These are phyloP conservation scores for Ommatoiulus sabulosus DNA, from an alignment of 2,888 invertebrate species.

Conservation along the genomic window DNA sequence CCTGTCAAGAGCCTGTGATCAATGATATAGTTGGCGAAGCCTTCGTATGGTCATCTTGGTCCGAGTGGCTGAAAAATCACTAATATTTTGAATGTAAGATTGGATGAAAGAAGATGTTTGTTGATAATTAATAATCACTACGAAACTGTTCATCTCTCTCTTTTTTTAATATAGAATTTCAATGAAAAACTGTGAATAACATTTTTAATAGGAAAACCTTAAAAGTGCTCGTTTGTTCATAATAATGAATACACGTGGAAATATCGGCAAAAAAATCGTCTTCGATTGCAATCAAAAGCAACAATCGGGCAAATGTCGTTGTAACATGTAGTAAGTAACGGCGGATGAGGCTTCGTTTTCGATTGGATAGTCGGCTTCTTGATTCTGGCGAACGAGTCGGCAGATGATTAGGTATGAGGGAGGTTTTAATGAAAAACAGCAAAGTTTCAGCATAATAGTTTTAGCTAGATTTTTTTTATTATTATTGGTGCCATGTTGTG, in stretches of 20 bases:
- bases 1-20: too few species aligned
- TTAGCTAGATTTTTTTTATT: not conserved
- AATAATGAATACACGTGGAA: conserved; percentile 44
- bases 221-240: conserved; percentile 39
- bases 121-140: not conserved
- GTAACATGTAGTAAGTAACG: too few species aligned
- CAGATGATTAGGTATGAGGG: not conserved
- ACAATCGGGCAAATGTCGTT: not conserved
- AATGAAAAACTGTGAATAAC: conserved; percentile 43
- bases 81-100: not conserved
- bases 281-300: conserved; percentile 1
- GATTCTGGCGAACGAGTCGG: not conserved
- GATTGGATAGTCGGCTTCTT: not conserved
- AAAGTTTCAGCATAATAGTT: not conserved
- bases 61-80: not conserved
- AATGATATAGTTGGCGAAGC: too few species aligned
- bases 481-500: not conserved
- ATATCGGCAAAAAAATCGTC: conserved; percentile 45
- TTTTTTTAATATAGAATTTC: conserved; percentile 12
- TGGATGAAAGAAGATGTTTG: too few species aligned
- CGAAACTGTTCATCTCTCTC: not conserved
- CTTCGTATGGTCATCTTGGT: not conserved
- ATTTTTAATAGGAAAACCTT: conserved; percentile 31
- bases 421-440: too few species aligned
- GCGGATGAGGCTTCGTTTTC: not conserved